Percentiles rank a stretch among this genome's conserved stretches.
Conservation (phyloP, 2,888 invertebrate species). For the Helleia helle region DNA sequence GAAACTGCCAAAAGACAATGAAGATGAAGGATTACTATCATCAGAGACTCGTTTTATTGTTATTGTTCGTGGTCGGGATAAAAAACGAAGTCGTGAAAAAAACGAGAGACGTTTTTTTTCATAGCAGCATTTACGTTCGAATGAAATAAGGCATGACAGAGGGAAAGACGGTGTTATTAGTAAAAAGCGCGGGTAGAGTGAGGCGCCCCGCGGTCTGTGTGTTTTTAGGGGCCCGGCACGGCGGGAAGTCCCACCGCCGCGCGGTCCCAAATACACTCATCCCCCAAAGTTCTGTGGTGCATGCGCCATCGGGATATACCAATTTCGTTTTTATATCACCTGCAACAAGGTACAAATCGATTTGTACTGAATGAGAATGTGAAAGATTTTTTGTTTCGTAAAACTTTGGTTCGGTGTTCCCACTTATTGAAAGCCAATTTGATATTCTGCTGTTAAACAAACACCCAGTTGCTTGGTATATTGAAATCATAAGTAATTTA, state of each 20-base stretch:
- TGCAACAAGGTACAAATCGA: conserved; percentile 11
- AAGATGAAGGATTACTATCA: conserved; percentile 72
- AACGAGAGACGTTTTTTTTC: conserved; percentile 62
- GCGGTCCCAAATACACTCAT: conserved; percentile 21
- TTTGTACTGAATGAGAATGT: conserved; percentile 1
- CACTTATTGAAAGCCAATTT: conserved; percentile 65
- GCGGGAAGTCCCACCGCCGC: conserved; percentile 52
- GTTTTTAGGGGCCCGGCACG: conserved; percentile 54
- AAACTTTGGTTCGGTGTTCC: conserved; percentile 30
- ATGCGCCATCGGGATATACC: neutral
- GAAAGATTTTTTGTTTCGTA: conserved; percentile 10
- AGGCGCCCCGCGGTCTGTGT: conserved; percentile 66
- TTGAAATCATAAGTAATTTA: conserved; percentile 41
- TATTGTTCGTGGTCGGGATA: conserved; percentile 49
- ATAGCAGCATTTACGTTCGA: no score
- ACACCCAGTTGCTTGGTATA: conserved; percentile 39
- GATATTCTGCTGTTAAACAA: conserved; percentile 64
- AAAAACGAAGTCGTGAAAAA: conserved; percentile 55
- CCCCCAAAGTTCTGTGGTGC: conserved; percentile 14
- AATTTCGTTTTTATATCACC: conserved; percentile 11
- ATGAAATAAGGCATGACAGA: conserved; percentile 66
- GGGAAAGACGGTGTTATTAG: conserved; percentile 68
- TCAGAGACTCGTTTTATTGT: conserved; percentile 65
- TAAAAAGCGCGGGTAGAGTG: conserved; percentile 36
- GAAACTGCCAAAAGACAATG: conserved; percentile 74